Percentiles rank a stretch among this genome's conserved stretches.
phyloP scores from a whole-genome alignment of 1,140 invertebrate species.

The Solenopsis invicta region DNA sequence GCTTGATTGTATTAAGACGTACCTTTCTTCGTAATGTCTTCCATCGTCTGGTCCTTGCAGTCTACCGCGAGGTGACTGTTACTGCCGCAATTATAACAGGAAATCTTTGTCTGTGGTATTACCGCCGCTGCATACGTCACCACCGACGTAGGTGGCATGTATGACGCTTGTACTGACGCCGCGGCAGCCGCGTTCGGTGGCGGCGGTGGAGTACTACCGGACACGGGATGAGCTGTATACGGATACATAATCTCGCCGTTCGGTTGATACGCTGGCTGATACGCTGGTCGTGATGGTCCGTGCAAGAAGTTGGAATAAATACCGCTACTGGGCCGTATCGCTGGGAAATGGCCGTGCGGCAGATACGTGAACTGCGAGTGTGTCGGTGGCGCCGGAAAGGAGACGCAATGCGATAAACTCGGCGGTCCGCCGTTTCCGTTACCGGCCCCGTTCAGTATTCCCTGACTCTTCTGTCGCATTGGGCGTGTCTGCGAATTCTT shows the following conservation, averaged over 20 bases:
- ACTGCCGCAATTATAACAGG: slow-evolving; percentile 91
- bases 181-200: slow-evolving; percentile 83
- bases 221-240: slow-evolving; percentile 86
- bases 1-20: slow-evolving; percentile 59
- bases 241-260: slow-evolving; percentile 87
- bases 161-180: slow-evolving; percentile 85
- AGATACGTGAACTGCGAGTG: slow-evolving; percentile 84
- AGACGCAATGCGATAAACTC: slow-evolving; percentile 74
- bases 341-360: slow-evolving; percentile 84
- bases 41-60: slow-evolving; percentile 95
- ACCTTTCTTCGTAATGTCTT: slow-evolving; percentile 93
- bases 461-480: slow-evolving; percentile 84
- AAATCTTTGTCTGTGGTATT: slow-evolving; percentile 88
- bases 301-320: slow-evolving; percentile 86
- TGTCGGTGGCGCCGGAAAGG: slow-evolving; percentile 81
- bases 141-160: slow-evolving; percentile 85
- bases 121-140: slow-evolving; percentile 82
- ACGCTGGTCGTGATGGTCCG: slow-evolving; percentile 85
- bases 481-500: slow-evolving; percentile 80
- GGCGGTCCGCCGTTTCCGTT: slow-evolving; percentile 78
- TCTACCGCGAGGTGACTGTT: slow-evolving; percentile 93
- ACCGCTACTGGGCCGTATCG: slow-evolving; percentile 82
- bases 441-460: slow-evolving; percentile 82
- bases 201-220: slow-evolving; percentile 81
- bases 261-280: slow-evolving; percentile 83